Evolutionary conservation across 2,797 vertebrate species (phyloP).

Genomic region (Poeciliopsis paucimaculata): DNA sequence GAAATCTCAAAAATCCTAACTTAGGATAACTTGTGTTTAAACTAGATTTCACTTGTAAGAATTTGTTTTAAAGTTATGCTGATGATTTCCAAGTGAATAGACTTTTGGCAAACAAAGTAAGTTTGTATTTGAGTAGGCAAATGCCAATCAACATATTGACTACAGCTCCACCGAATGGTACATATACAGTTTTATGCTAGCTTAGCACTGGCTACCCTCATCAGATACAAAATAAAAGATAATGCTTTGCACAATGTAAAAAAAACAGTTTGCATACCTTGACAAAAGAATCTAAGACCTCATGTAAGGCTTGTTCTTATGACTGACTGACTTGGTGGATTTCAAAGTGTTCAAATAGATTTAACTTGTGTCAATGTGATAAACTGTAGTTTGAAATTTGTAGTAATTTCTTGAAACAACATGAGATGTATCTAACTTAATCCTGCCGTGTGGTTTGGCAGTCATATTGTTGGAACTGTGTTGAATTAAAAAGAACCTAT

Average conservation of each 20-base stretch:
- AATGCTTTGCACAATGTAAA: neutral
- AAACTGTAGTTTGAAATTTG: neutral
- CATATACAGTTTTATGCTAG: neutral
- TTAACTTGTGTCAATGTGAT: neutral
- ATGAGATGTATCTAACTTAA: neutral
- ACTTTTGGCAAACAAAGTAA: neutral
- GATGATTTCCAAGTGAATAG: neutral
- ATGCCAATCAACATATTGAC: neutral
- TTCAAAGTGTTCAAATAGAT: neutral
- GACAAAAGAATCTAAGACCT: neutral
- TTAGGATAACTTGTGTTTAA: neutral
- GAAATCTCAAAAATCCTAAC: neutral
- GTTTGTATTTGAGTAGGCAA: neutral
- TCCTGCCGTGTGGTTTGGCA: neutral
- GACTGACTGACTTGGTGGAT: neutral
- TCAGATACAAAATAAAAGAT: neutral
- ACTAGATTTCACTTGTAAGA: neutral
- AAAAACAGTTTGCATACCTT: neutral
- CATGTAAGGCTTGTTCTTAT: neutral
- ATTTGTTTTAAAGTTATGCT: neutral
- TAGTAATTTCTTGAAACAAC: neutral
- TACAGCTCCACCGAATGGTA: neutral
- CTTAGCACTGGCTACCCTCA: neutral
- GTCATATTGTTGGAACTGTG: neutral
- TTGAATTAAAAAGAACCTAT: neutral